Evolutionary conservation across 1,140 invertebrate genomes (phyloP), one percentile per base, ranked within the genome.

Genomic region (Monochamus saltuarius): DNA sequence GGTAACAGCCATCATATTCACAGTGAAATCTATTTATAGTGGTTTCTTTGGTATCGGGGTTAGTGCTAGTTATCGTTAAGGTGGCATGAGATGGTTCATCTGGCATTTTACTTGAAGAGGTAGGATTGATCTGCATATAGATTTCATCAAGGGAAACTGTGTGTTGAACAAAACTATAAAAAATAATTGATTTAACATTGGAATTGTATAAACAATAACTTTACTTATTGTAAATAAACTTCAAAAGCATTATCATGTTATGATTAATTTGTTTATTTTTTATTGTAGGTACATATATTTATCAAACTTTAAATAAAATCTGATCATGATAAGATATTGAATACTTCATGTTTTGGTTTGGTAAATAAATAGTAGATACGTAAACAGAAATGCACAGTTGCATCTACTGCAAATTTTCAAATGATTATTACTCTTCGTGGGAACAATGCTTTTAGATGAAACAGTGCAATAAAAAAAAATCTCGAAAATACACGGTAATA

Each of bases 1-100:
- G 82, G 60, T 83, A 80, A 79, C 95, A 98, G 1, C 91, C 92
- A 61, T 91, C 87, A 79, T 90, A 96, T 78, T 95, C 89, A 79
- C 95, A 98, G 70, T 83, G 85, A 76, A 90, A 94, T 60, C 89
- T 79, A 72, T 84, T 87, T 11, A 86, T 82, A 73, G 85, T 83
- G 64, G 81, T 87, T 67, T 83, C 80, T 73, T 85, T 86, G 13
- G 82, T 85, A 42, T 84, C 78, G 19, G 85, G 81, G 77, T 89
- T 81, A 13, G 80, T 81, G 57, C 78, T 84, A 73, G 88, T 85
- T 62, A 88, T 82, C n/a, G 83, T 87, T 16, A 88, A 79, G 29
- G 83, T 87, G 9, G 84, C 83, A 79, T 87, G 83, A 17, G 83
- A 82, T n/a, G 84, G 84, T 35, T 69, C 61, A 74, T 87, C 82